Evolutionary conservation across 2,888 invertebrate genomes (phyloP), one percentile per base, ranked within the genome.

Genomic region (Phyto melanocephala): DNA sequence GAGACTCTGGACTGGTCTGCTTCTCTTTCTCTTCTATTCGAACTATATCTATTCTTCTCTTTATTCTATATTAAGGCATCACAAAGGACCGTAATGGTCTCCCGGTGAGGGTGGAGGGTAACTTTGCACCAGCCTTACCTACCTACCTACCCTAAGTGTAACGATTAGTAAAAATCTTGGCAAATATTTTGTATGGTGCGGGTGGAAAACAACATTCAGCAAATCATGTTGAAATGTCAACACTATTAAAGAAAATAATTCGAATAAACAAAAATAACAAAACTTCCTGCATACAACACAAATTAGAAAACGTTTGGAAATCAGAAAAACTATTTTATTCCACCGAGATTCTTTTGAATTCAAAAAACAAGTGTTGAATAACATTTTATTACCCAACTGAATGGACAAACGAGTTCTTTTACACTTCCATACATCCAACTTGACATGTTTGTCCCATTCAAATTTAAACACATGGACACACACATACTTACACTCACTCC

Each of bases 331-430:
- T 13, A 3, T 22, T 62, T 52, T 42, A 42, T 37, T 1, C 40
- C 72, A 72, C 28, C 22, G 13, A 42, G 11, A 54, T 68, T 52
- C 50, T 52, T 62, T 60, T 60, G 20, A 67, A 67, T 60, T 45
- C 37, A 68, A 40, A 45, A 45, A 80, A 54, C 60, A 80, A 67
- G 67, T 80, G 40, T 74, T 74, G 52, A n/a, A 42, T 60, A 80
- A 74, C 60, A 80, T 79, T 79, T 52, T 58, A 50, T 50, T 65
- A 63, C 2, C 37, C 56, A 62, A 37, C 28, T 47, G 11, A 2
- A 22, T 72, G 71, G 56, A 35, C 71, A 65, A 58, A 50, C 24
- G n/a, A 28, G 63, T 52, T 33, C 60, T 56, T 54, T 56, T 37
- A 37, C 47, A 22, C 37, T 11, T 37, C 22, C 22, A n/a, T 50